Evolutionary conservation across 1,140 invertebrate genomes (phyloP), one percentile per base, ranked within the genome.

Genomic region (Hermetia illucens): DNA sequence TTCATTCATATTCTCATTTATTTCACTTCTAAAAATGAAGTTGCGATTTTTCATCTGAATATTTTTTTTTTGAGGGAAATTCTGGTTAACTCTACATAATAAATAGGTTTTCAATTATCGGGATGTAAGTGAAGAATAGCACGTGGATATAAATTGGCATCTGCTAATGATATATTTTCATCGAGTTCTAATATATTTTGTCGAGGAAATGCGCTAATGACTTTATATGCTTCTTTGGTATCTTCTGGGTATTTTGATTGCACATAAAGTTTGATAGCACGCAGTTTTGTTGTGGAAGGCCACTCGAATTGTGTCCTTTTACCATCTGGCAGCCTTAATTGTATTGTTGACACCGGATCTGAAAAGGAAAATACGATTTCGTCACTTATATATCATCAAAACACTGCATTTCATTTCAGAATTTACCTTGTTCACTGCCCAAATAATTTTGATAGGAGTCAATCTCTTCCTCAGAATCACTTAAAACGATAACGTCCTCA

Each of bases 151-250:
- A 60, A 34, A 5, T 55, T 53, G 16, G 57, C 45, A 18, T 59
- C 54, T 24, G 54, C 56, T 5, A 60, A 43, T 9, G 54, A 47
- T 25, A 40, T 29, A 3, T 33, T 33, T 17, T 55, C 51, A 41
- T 59, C 51, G 40, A 55, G 48, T 4, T 39, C 24, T 20, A 59
- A 51, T 1, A 59, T 42, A 16, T 48, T 48, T 37, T 59, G 56
- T 19, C 57, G 48, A 16, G 56, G 56, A 43, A 55, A 60, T 25
- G 57, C 51, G 38, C 52, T 55, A 19, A 60, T 60, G 17, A 60
- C 42, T 37, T 59, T 59, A 34, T 57, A 60, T 20, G 38, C 21
- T 16, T 51, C 53, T 12, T 47, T 44, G 19, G 44, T 39, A 13
- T 48, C 44, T 41, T 58, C 52, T 27, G 55, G 49, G 51, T 57